Conservation (phyloP, 1,140 invertebrate species). For the Drosophila parabipectinata region DNA sequence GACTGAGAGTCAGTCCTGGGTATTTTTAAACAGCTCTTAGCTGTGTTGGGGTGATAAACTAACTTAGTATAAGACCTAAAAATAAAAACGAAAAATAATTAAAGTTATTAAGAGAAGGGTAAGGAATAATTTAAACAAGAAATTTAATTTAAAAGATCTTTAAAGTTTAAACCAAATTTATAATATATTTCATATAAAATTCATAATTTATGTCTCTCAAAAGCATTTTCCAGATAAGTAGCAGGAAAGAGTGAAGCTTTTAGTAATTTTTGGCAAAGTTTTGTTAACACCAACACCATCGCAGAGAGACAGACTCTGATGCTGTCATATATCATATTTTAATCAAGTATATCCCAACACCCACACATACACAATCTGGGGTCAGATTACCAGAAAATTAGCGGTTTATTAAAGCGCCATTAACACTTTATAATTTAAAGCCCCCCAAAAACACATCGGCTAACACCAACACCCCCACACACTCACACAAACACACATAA, state of each 20-base stretch:
- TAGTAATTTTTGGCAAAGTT: conserved; percentile 54
- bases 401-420: conserved; percentile 63
- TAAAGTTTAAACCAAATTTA: neutral
- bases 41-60: conserved; percentile 15
- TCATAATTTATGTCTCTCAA: neutral
- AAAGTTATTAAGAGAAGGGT: conserved; percentile 47
- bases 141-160: neutral
- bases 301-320: conserved; percentile 32
- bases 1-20: neutral
- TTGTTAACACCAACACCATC: neutral
- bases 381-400: conserved; percentile 63
- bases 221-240: conserved; percentile 9
- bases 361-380: conserved; percentile 31
- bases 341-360: conserved; percentile 3
- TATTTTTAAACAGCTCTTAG: conserved; percentile 24
- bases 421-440: conserved; percentile 68
- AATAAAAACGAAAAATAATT: conserved; percentile 20
- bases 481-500: conserved; percentile 12
- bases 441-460: conserved; percentile 30
- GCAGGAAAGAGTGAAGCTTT: conserved; percentile 32
- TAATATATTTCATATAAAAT: conserved; percentile 1
- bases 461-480: conserved; percentile 11
- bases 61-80: neutral
- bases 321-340: conserved; percentile 13
- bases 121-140: conserved; percentile 37